Conservation (phyloP, 2,113 vertebrate species). For the Sapajus apella region DNA sequence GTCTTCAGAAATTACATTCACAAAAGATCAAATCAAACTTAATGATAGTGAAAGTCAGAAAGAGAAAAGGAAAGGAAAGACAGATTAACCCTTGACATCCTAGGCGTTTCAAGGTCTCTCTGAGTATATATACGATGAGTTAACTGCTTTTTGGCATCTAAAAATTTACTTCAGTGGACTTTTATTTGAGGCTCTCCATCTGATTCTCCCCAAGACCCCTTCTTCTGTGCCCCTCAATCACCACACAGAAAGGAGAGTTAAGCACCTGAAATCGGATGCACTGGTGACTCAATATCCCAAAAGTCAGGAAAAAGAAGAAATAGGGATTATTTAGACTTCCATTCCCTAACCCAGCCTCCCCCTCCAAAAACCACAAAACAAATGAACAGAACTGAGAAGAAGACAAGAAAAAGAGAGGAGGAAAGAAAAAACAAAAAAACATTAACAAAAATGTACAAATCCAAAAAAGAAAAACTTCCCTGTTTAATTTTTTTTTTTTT, state of each 20-base stretch:
- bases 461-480: constrained; percentile 78
- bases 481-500: constrained; percentile 74
- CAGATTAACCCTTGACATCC: constrained; percentile 74
- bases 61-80: constrained; percentile 52
- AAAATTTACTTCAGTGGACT: constrained; percentile 58
- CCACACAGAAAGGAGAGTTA: constrained; percentile 52
- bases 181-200: constrained; percentile 27
- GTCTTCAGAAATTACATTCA: constrained; percentile 31
- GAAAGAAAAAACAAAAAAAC: not conserved
- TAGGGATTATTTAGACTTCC: constrained; percentile 28
- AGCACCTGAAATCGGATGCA: constrained; percentile 67
- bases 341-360: constrained; percentile 12
- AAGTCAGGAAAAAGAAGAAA: constrained; percentile 55
- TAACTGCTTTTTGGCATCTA: constrained; percentile 78
- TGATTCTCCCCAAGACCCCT: not conserved
- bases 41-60: constrained; percentile 31
- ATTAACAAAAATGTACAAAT: constrained; percentile 70
- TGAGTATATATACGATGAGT: constrained; percentile 64
- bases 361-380: constrained; percentile 43
- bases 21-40: constrained; percentile 18
- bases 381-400: not conserved
- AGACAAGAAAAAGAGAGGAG: not conserved
- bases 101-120: constrained; percentile 79
- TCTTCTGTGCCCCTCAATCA: not conserved
- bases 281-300: constrained; percentile 52